Conservation (phyloP, 1,140 invertebrate genomes). For the Platorchestia sp. region DNA sequence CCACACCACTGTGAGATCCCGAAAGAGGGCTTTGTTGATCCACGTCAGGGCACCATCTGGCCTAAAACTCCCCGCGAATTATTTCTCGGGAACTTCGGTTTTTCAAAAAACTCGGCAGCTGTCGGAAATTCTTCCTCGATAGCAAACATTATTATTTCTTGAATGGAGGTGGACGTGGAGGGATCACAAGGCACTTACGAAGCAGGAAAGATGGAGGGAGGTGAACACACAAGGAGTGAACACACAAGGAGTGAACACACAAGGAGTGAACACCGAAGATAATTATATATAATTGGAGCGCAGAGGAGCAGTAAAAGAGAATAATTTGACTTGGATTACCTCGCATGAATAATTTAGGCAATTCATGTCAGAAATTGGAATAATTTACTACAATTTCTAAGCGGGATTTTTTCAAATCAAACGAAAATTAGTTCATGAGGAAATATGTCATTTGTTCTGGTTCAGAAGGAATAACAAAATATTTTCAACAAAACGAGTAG, state of each 20-base stretch:
- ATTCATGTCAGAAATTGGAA: too few species aligned
- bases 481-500: background rate
- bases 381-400: background rate
- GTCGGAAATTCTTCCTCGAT: background rate
- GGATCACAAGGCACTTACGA: background rate
- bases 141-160: background rate
- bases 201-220: background rate
- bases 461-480: background rate
- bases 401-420: background rate
- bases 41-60: background rate
- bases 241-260: background rate
- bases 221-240: background rate
- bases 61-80: background rate
- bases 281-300: background rate
- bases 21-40: background rate
- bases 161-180: background rate
- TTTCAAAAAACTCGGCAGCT: background rate
- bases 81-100: background rate
- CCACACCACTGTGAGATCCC: background rate
- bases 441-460: background rate
- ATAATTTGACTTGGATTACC: too few species aligned
- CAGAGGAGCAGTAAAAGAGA: background rate
- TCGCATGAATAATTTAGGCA: too few species aligned
- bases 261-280: background rate
- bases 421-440: background rate